Evolutionary conservation across 2,797 vertebrate genomes (phyloP), one percentile per base, ranked within the genome.

Genomic region (Spheniscus humboldti): DNA sequence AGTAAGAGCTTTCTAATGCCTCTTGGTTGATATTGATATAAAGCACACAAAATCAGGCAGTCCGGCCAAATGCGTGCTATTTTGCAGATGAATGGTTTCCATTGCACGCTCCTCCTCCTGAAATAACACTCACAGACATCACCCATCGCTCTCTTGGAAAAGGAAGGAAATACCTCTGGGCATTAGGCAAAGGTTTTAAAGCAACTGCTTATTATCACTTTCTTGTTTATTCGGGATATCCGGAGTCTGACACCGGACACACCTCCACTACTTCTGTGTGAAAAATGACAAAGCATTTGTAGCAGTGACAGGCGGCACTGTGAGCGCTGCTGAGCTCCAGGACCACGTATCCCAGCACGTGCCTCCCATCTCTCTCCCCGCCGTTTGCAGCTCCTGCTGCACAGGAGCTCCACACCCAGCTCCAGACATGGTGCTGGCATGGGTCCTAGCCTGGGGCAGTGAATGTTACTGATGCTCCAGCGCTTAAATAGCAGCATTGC

Each of bases 381-480:
- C 25, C 1, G 3, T 18, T 5, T 31, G 63, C 64, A 79, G 48
- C 52, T 91, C 50, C 56, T 20, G 9, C 0, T 3, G 39, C 33
- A 33, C 3, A 4, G 59, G 18, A 30, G 25, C 50, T 68, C 50
- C 47, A 33, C 10, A 24, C 25, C 20, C 31, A 10, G 90, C 60
- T 43, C 24, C 27, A 52, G 50, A 45, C 23, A 17, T 0, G 8
- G 31, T 18, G 45, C 45, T 55, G 63, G 45, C 62, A 79, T 4
- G 2, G 33, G 10, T 28, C n/a, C 16, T 35, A 31, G 50, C n/a
- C 45, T 30, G 31, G 27, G 35, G 37, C 33, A 62, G 62, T 0
- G 0, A 25, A 59, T 18, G 64, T 33, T 41, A 10, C 1, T 9
- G 19, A 27, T n/a, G 18, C 8, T 18, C 19, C 7, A 3, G 37